Conservation (phyloP, 2,797 vertebrate species). For the Tarsius wallacei region DNA sequence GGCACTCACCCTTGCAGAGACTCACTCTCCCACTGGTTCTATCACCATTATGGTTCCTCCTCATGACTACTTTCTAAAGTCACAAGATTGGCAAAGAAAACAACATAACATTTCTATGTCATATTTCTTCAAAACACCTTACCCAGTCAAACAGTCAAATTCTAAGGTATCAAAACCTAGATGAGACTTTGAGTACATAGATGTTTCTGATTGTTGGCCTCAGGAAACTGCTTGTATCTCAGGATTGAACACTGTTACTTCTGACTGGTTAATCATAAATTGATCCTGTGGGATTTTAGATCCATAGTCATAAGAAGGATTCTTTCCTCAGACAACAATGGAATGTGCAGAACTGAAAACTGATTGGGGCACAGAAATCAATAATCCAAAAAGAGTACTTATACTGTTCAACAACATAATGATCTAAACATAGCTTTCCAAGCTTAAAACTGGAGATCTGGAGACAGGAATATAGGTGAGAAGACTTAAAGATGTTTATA, state of each 20-base stretch:
- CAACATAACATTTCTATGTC: neutral
- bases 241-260: neutral
- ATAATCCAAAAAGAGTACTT: neutral
- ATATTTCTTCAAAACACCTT: neutral
- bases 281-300: neutral
- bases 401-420: neutral
- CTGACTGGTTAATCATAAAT: neutral
- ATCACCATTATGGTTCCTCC: too few species aligned
- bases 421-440: neutral
- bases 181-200: neutral
- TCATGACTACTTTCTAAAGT: neutral
- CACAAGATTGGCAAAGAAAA: constrained; percentile 9
- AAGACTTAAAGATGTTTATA: neutral
- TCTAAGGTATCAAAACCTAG: neutral
- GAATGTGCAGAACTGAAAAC: neutral
- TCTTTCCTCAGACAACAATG: neutral
- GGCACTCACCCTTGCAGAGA: too few species aligned
- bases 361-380: neutral
- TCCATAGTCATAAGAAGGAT: neutral
- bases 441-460: neutral
- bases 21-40: too few species aligned
- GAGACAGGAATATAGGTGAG: neutral
- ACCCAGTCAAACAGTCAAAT: neutral
- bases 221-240: neutral
- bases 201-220: neutral